Conservation (phyloP, 2,797 vertebrate genomes). For the Gymnodraco acuticeps region DNA sequence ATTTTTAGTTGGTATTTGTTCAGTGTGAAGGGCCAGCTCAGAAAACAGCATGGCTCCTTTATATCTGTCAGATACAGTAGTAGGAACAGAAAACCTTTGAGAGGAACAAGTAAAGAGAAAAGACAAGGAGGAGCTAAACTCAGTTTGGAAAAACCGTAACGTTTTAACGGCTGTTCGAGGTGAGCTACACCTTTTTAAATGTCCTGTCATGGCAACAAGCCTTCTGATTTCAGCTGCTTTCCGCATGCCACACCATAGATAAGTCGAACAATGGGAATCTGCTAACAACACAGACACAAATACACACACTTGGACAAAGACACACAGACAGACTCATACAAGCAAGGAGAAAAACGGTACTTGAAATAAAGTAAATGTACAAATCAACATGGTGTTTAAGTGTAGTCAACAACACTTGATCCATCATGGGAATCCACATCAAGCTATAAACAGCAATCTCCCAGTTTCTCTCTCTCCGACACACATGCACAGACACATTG, state of each 20-base stretch:
- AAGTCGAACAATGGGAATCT: not conserved
- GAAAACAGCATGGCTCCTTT: slow-evolving; percentile 15
- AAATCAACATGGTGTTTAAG: not conserved
- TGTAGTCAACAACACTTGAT: slow-evolving; percentile 31
- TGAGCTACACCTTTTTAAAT: slow-evolving; percentile 15
- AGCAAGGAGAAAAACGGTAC: slow-evolving; percentile 17
- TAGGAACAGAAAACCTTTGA: not conserved
- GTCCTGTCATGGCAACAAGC: slow-evolving; percentile 5
- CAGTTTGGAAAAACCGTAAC: not conserved
- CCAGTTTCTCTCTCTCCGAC: slow-evolving; percentile 3
- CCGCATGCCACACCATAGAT: not conserved
- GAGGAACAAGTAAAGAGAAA: not conserved
- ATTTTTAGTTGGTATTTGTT: slow-evolving; percentile 34
- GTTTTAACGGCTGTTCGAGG: not conserved
- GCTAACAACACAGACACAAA: slow-evolving; percentile 10
- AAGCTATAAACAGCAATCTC: slow-evolving; percentile 40
- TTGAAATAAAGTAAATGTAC: slow-evolving; percentile 11
- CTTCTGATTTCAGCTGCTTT: not conserved
- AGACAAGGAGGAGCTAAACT: slow-evolving; percentile 2
- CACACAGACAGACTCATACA: not conserved
- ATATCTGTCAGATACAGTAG: not conserved
- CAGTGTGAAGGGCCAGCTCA: slow-evolving; percentile 12
- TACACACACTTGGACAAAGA: too few relatives aligned
- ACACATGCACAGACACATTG: slow-evolving; percentile 38
- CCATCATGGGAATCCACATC: slow-evolving; percentile 49